Evolutionary conservation across 2,113 vertebrate species (phyloP).

Genomic region (Nycticebus coucang): DNA sequence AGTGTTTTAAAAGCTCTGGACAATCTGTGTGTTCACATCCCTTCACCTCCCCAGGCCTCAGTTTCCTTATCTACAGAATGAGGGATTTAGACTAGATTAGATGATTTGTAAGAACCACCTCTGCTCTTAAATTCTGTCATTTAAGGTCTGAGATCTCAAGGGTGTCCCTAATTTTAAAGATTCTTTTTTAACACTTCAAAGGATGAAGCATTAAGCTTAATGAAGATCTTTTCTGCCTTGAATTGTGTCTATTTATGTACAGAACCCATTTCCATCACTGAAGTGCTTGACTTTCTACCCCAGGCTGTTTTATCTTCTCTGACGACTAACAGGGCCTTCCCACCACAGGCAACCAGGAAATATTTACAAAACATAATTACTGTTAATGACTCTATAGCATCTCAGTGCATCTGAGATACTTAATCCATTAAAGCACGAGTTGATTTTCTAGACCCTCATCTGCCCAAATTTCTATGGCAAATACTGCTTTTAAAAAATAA

Average conservation of each 20-base stretch:
- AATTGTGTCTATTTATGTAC: not conserved
- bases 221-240: not conserved
- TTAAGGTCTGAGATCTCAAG: not conserved
- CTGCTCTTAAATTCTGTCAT: not conserved
- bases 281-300: not conserved
- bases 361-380: not conserved
- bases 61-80: not conserved
- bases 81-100: not conserved
- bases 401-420: not conserved
- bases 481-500: slow-evolving; percentile 8
- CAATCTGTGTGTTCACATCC: not conserved
- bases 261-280: not conserved
- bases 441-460: not conserved
- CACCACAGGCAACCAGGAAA: not conserved
- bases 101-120: not conserved
- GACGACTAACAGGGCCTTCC: not conserved
- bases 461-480: not conserved
- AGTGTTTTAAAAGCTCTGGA: not conserved
- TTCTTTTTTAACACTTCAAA: not conserved
- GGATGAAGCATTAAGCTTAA: not conserved
- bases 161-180: not conserved
- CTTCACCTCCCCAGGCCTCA: not conserved
- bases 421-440: not conserved
- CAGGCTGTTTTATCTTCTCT: not conserved
- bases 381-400: not conserved